Base-by-base conservation (phyloP, 2,797 vertebrate species). In the Erpetoichthys calabaricus region DNA sequence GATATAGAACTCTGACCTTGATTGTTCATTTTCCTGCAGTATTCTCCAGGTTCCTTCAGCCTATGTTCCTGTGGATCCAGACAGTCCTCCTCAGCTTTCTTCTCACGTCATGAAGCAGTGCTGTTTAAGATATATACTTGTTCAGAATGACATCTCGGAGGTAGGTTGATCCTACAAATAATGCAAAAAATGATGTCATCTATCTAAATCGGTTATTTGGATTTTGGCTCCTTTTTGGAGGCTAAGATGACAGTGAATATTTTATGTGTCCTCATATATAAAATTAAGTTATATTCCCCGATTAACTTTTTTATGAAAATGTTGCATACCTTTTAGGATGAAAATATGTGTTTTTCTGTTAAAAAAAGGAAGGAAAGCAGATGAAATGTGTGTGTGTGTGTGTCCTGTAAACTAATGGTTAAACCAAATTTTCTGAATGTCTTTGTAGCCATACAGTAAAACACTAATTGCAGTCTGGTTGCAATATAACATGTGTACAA, bases 31-130 rank as follows among this genome's bases (percentile, higher is more conserved):
- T 60, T 41, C 50, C 1, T 6, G 61, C 68, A 92, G 90, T 62
- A 89, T 98, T 68, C 85, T 97, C 51, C 87, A 91, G 62, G 70
- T 86, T 47, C 84, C 88, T 49, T 89, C 91, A 68, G 91, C 92
- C 0, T 98, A 93, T 71, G 82, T 77, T 8, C 91, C 93, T 3
- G 9, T 99, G 68, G 90, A 99, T 70, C 91, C 91, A 56, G 86
- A 85, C 55, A 79, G 76, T 57, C 83, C 87, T 44, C 77, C 88
- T 50, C 53, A 66, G 2, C 65, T 89, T 56, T 85, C 80, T 4
- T 53, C 75, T 52, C 65, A 80, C 64, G 83, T 97, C 57, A 84
- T 97, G 67, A 75, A 67, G 55, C 87, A 67, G 57, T 90, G 84
- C 73, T 75, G 73, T 51, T 74, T 97, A 51, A 73, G 70, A 6